These are phyloP conservation scores for Rissa tridactyla DNA, from an alignment of 2,113 vertebrate genomes.

Conservation along the genomic window DNA sequence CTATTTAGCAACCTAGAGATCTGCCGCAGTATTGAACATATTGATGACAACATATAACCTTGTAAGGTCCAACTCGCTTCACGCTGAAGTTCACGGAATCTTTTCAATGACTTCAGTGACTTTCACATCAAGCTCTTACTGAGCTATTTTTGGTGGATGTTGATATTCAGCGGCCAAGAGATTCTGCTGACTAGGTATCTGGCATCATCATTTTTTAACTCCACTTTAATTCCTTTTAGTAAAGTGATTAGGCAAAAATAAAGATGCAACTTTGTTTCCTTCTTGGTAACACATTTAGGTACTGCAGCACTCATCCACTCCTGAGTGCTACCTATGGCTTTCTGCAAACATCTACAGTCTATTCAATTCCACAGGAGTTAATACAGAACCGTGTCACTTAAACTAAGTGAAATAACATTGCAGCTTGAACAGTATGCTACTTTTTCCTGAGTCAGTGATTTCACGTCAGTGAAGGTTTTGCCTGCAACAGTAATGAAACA, in stretches of 20 bases:
- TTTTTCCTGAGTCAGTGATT: neutral
- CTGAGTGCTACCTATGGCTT: neutral
- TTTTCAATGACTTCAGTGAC: slow-evolving; percentile 53
- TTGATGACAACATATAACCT: neutral
- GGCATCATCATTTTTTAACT: slow-evolving; percentile 45
- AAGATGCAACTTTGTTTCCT: neutral
- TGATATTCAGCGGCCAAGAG: slow-evolving; percentile 38
- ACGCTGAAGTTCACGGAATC: neutral
- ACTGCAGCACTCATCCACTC: neutral
- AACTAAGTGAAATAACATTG: neutral
- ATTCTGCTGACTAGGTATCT: slow-evolving; percentile 45
- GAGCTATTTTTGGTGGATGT: slow-evolving; percentile 61
- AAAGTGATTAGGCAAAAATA: slow-evolving; percentile 7
- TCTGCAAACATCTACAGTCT: neutral
- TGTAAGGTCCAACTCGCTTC: neutral
- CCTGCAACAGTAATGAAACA: neutral
- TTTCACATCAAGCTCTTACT: slow-evolving; percentile 17
- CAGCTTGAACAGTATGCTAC: neutral
- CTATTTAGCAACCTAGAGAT: neutral
- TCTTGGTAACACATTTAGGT: neutral
- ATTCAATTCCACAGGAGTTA: neutral
- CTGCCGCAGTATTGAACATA: neutral
- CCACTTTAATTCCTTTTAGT: neutral
- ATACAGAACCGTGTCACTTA: neutral
- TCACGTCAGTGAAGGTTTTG: neutral